These are phyloP conservation scores for Drosophila kambysellisi DNA, from an alignment of 2,888 invertebrate genomes.

Conservation along the genomic window DNA sequence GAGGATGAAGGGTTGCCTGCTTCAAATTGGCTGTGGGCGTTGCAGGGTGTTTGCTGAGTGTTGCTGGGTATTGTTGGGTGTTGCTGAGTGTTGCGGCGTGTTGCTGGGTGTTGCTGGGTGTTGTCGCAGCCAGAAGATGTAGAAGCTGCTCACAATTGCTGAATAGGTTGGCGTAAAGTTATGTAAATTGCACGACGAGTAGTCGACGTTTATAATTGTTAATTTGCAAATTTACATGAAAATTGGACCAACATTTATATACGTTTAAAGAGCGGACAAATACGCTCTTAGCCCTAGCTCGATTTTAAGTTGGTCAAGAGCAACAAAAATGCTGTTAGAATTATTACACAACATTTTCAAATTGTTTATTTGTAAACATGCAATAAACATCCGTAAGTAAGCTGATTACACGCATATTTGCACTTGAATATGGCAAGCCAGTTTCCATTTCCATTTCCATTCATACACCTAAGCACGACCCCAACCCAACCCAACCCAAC, in stretches of 20 bases:
- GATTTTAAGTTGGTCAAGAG: constrained; percentile 27
- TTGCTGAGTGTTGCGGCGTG: neutral
- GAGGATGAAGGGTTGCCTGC: constrained; percentile 11
- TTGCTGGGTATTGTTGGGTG: neutral
- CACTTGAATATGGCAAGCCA: constrained; percentile 49
- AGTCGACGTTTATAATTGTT: constrained; percentile 52
- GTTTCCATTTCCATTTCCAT: constrained; percentile 26
- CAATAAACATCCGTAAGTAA: constrained; percentile 80
- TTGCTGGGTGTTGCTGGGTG: neutral
- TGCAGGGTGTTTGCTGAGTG: no score
- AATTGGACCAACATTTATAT: constrained; percentile 33
- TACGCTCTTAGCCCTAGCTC: neutral
- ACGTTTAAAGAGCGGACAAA: constrained; percentile 16
- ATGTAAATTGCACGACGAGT: constrained; percentile 62
- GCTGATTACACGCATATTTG: constrained; percentile 83
- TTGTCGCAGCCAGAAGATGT: neutral
- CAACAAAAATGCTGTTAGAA: neutral
- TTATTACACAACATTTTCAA: constrained; percentile 29
- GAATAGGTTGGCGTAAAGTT: constrained; percentile 47
- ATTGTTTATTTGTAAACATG: constrained; percentile 61
- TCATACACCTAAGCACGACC: neutral
- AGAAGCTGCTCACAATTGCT: constrained; percentile 13
- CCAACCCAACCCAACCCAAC: neutral
- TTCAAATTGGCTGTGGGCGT: neutral
- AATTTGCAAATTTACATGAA: constrained; percentile 46